Percentiles rank a stretch among this genome's conserved stretches.
Conservation (phyloP, 2,113 vertebrate species). For the Mirounga angustirostris region DNA sequence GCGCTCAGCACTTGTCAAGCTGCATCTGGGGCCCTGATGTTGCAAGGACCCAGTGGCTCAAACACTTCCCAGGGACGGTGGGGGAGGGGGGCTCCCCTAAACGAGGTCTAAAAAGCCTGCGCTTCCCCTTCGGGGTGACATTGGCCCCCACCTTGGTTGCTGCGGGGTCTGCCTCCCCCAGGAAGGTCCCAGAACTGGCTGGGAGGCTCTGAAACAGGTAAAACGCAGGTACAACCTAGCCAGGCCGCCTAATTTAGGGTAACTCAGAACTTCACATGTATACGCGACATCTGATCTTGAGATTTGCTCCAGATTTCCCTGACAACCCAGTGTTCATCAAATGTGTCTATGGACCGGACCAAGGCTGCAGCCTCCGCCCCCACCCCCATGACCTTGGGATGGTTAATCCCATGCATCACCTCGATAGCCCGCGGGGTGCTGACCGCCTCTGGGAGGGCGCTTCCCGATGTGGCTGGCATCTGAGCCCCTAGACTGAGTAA, state of each 20-base stretch:
- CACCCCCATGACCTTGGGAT: neutral
- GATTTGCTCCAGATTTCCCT: neutral
- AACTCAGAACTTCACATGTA: neutral
- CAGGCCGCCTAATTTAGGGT: neutral
- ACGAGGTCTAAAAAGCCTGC: neutral
- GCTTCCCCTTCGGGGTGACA: neutral
- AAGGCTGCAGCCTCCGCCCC: neutral
- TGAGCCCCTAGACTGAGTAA: neutral
- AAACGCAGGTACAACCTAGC: accelerated
- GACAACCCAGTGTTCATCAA: neutral
- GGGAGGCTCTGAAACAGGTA: neutral
- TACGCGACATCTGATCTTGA: neutral
- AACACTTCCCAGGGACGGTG: neutral
- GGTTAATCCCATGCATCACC: neutral
- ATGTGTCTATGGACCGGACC: neutral
- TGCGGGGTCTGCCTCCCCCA: neutral
- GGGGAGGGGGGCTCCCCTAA: no score
- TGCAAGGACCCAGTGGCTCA: neutral
- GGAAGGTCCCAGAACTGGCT: neutral
- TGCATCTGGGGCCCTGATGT: neutral
- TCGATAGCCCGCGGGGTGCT: neutral
- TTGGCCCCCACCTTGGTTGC: accelerated
- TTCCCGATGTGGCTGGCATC: neutral
- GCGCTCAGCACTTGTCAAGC: conserved; percentile 71
- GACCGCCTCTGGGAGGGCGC: no score